Evolutionary conservation across 2,888 invertebrate species (phyloP).

Genomic region (Argyresthia albistria): DNA sequence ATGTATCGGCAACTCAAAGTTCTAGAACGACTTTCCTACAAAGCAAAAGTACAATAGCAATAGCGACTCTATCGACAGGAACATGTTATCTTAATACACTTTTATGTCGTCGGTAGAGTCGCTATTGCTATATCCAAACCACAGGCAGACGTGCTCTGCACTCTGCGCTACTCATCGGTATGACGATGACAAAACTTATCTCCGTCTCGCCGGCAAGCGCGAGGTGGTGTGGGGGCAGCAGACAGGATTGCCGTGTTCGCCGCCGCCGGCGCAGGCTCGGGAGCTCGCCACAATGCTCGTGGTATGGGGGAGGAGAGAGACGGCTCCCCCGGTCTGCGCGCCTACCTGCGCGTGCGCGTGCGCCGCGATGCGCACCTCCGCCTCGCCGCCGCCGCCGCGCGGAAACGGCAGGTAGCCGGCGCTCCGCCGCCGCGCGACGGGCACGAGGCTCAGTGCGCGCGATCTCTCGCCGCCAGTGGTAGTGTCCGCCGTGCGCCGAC

Average conservation of each 20-base stretch:
- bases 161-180: too few relatives aligned
- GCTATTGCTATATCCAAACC: too few relatives aligned
- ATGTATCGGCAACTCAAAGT: too few relatives aligned
- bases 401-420: slow-evolving; percentile 43
- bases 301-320: slow-evolving; percentile 25
- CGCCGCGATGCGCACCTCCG: slow-evolving; percentile 67
- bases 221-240: slow-evolving; percentile 12
- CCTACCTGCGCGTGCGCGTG: slow-evolving; percentile 53
- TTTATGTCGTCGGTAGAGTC: too few relatives aligned
- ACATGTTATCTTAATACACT: too few relatives aligned
- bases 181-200: not conserved
- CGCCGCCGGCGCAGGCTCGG: slow-evolving; percentile 2
- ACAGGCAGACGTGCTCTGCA: too few relatives aligned
- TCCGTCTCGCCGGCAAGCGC: not conserved
- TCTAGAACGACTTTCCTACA: too few relatives aligned
- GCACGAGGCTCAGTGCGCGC: slow-evolving; percentile 61
- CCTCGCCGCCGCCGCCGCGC: slow-evolving; percentile 55
- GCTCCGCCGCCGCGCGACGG: slow-evolving; percentile 22
- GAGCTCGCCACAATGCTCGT: not conserved
- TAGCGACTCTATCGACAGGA: too few relatives aligned
- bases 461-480: slow-evolving; percentile 67
- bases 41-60: too few relatives aligned
- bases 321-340: slow-evolving; percentile 20
- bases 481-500: slow-evolving; percentile 61
- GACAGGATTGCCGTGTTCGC: slow-evolving; percentile 38